Evolutionary conservation across 37 sponge, comb jelly and placozoan species (phyloP), one percentile per base, ranked within the genome.

Genomic region (Spongilla lacustris): DNA sequence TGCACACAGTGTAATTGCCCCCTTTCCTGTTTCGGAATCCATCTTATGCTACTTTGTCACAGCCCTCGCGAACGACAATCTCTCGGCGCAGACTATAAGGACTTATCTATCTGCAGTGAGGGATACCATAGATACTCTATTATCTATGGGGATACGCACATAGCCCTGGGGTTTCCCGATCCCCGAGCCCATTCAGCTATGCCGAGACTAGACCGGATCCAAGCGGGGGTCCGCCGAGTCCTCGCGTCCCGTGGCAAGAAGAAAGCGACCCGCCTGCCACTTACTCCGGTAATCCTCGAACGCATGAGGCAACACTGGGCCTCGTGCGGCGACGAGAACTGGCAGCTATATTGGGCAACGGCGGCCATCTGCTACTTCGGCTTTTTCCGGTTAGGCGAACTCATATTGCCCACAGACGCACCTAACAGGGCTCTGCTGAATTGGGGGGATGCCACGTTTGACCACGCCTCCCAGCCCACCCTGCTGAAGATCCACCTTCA

Each of bases 71-170:
- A 4, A 28, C 6, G 31, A 50, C 8, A 11, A 38, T 0, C n/a
- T 87, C 30, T n/a, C 73, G 27, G 37, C 73, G 23, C 24, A 31
- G 24, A 74, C 87, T 26, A 58, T 87, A 0, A 73, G 58, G 22
- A 66, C 83, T 0, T 88, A 88, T 28, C 79, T 88, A 36, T 69
- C 89, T 36, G 89, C 83, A 70, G 72, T 88, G 0, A 46, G 89
- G 11, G 83, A n/a, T n/a, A n/a, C n/a, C n/a, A n/a, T n/a, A n/a
- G n/a, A n/a, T n/a, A n/a, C n/a, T n/a, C n/a, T n/a, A n/a, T n/a
- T n/a, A n/a, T n/a, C n/a, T n/a, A n/a, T n/a, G n/a, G n/a, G n/a
- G n/a, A 88, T 30, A 6, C 58, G 1, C 89, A 82, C 24, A 76
- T 88, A 48, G 19, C 58, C 3, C 73, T n/a, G 12, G 83, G 89